Percentiles rank a stretch among this genome's conserved stretches.
Conservation (phyloP, 2,113 vertebrate species). For the Hemichromis elongatus region DNA sequence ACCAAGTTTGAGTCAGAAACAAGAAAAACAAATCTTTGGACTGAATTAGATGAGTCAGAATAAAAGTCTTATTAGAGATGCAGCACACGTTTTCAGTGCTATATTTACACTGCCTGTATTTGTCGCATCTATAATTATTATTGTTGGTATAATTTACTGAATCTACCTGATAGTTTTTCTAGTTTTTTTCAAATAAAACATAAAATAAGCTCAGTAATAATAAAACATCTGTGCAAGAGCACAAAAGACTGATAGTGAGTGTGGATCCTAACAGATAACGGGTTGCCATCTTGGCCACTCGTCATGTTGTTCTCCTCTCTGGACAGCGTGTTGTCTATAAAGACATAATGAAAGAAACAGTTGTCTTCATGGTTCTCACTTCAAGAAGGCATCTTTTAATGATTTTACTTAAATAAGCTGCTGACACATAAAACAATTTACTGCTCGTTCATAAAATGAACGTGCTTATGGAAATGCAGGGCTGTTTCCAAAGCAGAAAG, state of each 20-base stretch:
- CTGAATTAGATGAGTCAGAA: neutral
- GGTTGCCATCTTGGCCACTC: neutral
- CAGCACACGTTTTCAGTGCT: neutral
- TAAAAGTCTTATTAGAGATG: neutral
- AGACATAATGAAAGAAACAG: neutral
- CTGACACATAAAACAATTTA: neutral
- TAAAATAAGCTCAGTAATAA: neutral
- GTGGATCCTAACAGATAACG: neutral
- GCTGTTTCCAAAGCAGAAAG: neutral
- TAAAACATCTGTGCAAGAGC: neutral
- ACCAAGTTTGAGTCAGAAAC: neutral
- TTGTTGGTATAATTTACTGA: neutral
- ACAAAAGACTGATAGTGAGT: neutral
- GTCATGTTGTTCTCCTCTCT: neutral
- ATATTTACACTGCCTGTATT: neutral
- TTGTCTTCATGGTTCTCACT: neutral
- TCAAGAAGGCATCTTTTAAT: neutral
- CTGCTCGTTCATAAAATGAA: neutral
- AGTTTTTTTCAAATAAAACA: neutral
- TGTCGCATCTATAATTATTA: neutral
- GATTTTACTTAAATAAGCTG: neutral
- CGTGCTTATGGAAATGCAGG: neutral
- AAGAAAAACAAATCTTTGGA: neutral
- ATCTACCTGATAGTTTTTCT: too few relatives aligned
- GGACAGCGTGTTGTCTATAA: slow-evolving; percentile 19